Conservation (phyloP, 2,888 invertebrate genomes). For the Metellina segmentata region DNA sequence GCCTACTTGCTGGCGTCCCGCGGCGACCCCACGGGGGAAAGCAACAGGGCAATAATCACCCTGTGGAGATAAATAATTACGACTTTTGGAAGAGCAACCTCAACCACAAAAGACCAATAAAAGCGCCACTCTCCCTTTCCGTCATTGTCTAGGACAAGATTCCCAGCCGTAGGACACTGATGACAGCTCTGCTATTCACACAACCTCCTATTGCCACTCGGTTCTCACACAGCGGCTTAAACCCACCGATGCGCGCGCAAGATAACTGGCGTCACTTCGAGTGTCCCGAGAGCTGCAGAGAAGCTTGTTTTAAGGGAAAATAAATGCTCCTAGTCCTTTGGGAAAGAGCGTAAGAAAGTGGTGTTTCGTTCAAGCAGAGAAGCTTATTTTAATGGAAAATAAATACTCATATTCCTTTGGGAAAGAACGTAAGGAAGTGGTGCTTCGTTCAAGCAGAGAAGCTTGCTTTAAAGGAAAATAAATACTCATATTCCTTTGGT, state of each 20-base stretch:
- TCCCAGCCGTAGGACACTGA: conserved; percentile 19
- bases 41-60: conserved; percentile 23
- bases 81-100: conserved; percentile 23
- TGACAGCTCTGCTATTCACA: conserved; percentile 15
- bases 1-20: not conserved
- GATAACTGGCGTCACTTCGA: too few species aligned
- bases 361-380: too few species aligned
- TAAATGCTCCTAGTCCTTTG: too few species aligned
- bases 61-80: conserved; percentile 57
- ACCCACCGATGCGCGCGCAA: not conserved
- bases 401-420: too few species aligned
- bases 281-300: too few species aligned
- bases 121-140: conserved; percentile 32
- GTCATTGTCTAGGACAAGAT: conserved; percentile 6
- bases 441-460: too few species aligned
- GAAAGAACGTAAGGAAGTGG: too few species aligned
- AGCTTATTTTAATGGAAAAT: too few species aligned
- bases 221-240: not conserved
- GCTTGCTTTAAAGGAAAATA: too few species aligned
- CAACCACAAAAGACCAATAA: conserved; percentile 65
- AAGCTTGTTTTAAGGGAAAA: too few species aligned
- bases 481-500: too few species aligned
- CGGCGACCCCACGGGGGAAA: not conserved
- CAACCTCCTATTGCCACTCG: not conserved
- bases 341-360: too few species aligned